These are phyloP conservation scores for Amblyraja radiata DNA, from an alignment of 2,797 vertebrate genomes.

Conservation along the genomic window DNA sequence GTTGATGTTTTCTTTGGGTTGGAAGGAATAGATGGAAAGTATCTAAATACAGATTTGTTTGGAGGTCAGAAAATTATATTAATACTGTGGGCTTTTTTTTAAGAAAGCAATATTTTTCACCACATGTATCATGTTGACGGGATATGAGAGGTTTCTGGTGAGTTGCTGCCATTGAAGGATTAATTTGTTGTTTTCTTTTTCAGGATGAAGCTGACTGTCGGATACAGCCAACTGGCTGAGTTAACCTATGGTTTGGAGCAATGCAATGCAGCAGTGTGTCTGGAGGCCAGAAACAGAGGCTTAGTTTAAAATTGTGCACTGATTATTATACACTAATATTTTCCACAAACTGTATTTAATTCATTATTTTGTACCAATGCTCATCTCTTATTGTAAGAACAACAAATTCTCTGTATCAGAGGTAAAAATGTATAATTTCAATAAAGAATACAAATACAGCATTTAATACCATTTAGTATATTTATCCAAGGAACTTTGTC, in stretches of 20 bases:
- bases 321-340: not conserved
- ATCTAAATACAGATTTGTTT: not conserved
- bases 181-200: slow-evolving; percentile 35
- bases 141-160: not conserved
- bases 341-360: slow-evolving; percentile 11
- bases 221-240: slow-evolving; percentile 67
- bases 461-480: not conserved
- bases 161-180: not conserved
- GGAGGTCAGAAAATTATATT: not conserved
- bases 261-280: slow-evolving; percentile 52
- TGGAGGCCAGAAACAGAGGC: slow-evolving; percentile 48
- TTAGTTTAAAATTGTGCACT: slow-evolving; percentile 46
- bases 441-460: slow-evolving; percentile 4
- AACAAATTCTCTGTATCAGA: slow-evolving; percentile 37
- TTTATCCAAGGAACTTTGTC: not conserved
- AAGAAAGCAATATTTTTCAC: slow-evolving; percentile 6
- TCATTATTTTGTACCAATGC: slow-evolving; percentile 27
- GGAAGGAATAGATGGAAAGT: not conserved
- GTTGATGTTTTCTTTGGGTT: not conserved
- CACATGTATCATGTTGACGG: not conserved
- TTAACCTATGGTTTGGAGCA: slow-evolving; percentile 65
- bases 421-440: not conserved
- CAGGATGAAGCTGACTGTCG: slow-evolving; percentile 71
- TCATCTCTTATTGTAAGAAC: slow-evolving; percentile 31
- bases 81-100: not conserved